phyloP scores from a whole-genome alignment of 2,797 vertebrate genomes.

The Hippopotamyrus pictus region DNA sequence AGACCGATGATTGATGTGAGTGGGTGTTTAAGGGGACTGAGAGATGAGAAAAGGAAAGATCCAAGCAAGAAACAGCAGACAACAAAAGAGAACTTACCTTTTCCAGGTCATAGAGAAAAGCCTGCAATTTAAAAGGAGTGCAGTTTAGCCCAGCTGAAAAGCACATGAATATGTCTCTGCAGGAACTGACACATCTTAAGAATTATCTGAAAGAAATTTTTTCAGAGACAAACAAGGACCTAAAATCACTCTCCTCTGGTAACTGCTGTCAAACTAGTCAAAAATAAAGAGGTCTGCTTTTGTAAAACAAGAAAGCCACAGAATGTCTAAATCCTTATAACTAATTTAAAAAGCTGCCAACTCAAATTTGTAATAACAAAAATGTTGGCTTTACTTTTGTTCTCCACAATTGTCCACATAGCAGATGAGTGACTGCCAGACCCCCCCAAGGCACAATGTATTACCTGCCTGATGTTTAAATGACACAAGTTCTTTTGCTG shows the following conservation, averaged over 20 bases:
- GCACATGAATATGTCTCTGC: background rate
- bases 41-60: background rate
- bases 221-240: background rate
- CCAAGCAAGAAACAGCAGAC: background rate
- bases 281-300: background rate
- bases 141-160: conserved; percentile 9
- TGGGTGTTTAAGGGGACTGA: background rate
- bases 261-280: background rate
- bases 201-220: background rate
- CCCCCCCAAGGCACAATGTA: background rate
- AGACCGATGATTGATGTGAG: background rate
- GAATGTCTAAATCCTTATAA: background rate
- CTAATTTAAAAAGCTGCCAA: background rate
- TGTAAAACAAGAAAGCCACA: background rate
- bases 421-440: background rate
- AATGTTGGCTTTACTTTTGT: background rate
- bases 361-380: background rate
- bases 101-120: conserved; percentile 90
- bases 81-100: conserved; percentile 68
- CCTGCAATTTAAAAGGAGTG: conserved; percentile 60
- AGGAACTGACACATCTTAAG: background rate
- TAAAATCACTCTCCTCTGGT: background rate
- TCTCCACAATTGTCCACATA: background rate
- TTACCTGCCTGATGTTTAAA: background rate
- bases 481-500: background rate